A percentile compares a stretch with the other conserved stretches of the same genome.
Evolutionary conservation across 2,113 vertebrate species (phyloP).

Genomic region (Cinclus cinclus): DNA sequence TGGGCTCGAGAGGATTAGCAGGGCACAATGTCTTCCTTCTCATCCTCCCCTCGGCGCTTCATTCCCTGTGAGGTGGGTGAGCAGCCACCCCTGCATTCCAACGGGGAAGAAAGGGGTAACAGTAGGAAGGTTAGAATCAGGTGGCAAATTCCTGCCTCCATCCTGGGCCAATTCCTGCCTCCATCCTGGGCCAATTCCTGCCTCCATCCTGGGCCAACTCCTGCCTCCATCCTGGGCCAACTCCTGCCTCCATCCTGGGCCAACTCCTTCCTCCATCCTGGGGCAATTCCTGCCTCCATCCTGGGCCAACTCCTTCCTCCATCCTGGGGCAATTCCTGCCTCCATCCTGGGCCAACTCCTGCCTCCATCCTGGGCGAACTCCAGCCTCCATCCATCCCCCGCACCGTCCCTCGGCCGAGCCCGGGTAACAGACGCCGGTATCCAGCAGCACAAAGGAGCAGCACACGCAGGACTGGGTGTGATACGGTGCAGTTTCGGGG

Average conservation of each 20-base stretch:
- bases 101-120: neutral
- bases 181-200: neutral
- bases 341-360: too few relatives aligned
- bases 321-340: too few relatives aligned
- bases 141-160: neutral
- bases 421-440: rapidly evolving
- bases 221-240: neutral
- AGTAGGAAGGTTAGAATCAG: neutral
- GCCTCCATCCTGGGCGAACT: too few relatives aligned
- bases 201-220: neutral
- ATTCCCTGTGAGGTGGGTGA: neutral
- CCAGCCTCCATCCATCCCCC: neutral
- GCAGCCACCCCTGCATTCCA: neutral
- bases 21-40: neutral
- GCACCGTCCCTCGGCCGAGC: rapidly evolving
- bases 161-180: neutral
- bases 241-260: too few relatives aligned
- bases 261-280: too few relatives aligned
- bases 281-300: too few relatives aligned
- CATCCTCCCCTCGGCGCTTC: neutral
- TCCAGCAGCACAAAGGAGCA: neutral
- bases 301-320: too few relatives aligned
- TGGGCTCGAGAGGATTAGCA: neutral
- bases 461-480: rapidly evolving
- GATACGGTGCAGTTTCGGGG: neutral